Percentiles rank a stretch among this genome's conserved stretches.
phyloP scores from a whole-genome alignment of 2,888 invertebrate genomes.

The Eupithecia subumbrata region DNA sequence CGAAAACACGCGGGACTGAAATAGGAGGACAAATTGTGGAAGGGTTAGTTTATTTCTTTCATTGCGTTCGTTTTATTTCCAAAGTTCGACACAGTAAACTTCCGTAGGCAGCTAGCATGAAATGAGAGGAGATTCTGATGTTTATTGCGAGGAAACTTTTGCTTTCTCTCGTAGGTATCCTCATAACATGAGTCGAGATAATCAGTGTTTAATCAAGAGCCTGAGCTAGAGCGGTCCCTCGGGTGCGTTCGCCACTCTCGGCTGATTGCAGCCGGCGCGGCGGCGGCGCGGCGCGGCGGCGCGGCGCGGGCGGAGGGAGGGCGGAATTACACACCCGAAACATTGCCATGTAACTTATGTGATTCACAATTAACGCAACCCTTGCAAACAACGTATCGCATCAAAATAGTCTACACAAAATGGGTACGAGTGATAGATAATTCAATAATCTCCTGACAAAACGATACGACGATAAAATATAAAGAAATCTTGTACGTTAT shows the following conservation, averaged over 20 bases:
- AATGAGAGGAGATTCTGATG: neutral
- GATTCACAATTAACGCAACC: constrained; percentile 10
- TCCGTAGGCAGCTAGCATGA: neutral
- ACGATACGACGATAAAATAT: neutral
- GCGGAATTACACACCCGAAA: constrained; percentile 29
- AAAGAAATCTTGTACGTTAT: neutral
- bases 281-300: neutral
- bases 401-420: neutral
- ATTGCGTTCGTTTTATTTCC: neutral
- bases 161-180: constrained; percentile 4
- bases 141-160: neutral
- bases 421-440: neutral
- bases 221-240: constrained; percentile 21
- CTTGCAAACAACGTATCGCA: neutral
- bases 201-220: constrained; percentile 36
- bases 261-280: constrained; percentile 22
- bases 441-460: neutral
- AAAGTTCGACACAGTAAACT: neutral
- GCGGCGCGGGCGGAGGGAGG: neutral
- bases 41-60: constrained; percentile 9
- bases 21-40: constrained; percentile 15
- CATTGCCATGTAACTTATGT: constrained; percentile 17
- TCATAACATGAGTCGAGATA: constrained; percentile 22
- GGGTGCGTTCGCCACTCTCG: constrained; percentile 19
- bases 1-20: neutral